phyloP scores from a whole-genome alignment of 2,888 invertebrate species.

The Oasisia sp. region DNA sequence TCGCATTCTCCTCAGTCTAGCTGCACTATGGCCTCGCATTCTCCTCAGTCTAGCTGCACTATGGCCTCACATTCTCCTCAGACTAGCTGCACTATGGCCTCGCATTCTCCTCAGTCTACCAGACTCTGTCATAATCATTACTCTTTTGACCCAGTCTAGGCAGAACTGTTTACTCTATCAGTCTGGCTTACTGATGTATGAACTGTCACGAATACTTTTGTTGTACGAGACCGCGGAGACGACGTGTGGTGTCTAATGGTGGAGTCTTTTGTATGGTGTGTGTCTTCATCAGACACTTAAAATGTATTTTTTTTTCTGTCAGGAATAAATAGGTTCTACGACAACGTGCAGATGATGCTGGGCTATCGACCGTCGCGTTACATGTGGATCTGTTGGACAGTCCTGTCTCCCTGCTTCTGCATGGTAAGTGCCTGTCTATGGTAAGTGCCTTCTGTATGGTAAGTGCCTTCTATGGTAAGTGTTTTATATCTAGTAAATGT shows the following conservation, averaged over 20 bases:
- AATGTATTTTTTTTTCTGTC: background rate
- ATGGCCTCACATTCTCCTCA: background rate
- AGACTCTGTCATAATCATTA: background rate
- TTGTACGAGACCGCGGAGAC: constrained; percentile 81
- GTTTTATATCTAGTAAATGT: no score
- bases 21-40: background rate
- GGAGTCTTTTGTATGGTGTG: no score
- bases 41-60: background rate
- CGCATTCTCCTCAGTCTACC: background rate
- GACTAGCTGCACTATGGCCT: no score
- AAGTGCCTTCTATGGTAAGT: background rate
- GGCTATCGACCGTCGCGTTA: constrained; percentile 69
- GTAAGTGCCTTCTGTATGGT: background rate
- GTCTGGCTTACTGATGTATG: background rate
- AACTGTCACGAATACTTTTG: constrained; percentile 71
- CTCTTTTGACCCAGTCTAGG: background rate
- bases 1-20: background rate
- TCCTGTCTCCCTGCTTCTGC: constrained; percentile 51
- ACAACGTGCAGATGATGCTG: constrained; percentile 83
- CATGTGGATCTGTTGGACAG: constrained; percentile 50
- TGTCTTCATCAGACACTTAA: no score
- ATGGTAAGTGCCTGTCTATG: background rate
- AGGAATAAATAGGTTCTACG: constrained; percentile 78
- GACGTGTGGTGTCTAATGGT: constrained; percentile 56
- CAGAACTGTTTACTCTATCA: background rate